Conservation (phyloP, 2,113 vertebrate species). For the Coturnix japonica region DNA sequence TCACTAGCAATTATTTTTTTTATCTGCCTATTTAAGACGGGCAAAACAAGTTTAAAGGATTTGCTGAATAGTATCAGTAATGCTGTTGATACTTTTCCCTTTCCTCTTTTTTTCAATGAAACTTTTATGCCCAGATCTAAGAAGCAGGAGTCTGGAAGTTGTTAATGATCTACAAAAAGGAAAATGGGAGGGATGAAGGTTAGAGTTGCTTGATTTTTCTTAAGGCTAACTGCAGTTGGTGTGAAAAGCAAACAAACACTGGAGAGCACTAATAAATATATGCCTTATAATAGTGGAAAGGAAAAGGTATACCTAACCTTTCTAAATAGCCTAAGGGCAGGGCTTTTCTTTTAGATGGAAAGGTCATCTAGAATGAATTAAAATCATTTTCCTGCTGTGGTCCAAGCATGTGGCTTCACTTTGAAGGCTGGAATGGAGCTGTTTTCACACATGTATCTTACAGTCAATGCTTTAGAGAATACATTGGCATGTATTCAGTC, state of each 20-base stretch:
- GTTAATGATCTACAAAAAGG: slow-evolving; percentile 67
- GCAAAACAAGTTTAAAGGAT: background rate
- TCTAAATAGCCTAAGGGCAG: slow-evolving; percentile 55
- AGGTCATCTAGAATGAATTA: slow-evolving; percentile 76
- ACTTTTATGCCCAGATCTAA: background rate
- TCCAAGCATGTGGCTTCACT: slow-evolving; percentile 56
- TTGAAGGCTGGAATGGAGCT: slow-evolving; percentile 69
- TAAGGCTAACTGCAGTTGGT: background rate
- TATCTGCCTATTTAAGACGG: background rate
- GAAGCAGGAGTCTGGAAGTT: background rate
- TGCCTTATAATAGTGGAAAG: slow-evolving; percentile 32
- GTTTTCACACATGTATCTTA: slow-evolving; percentile 35
- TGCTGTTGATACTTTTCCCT: background rate
- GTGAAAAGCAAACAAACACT: slow-evolving; percentile 66
- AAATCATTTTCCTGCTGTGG: slow-evolving; percentile 67
- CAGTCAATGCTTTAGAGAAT: background rate
- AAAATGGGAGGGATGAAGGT: slow-evolving; percentile 38
- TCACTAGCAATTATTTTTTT: background rate
- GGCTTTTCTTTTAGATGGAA: slow-evolving; percentile 74
- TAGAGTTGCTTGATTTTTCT: slow-evolving; percentile 49
- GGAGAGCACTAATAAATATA: slow-evolving; percentile 47
- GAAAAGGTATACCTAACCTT: slow-evolving; percentile 67
- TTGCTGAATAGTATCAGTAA: background rate
- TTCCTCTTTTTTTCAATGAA: background rate
- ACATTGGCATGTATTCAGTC: background rate